These are phyloP conservation scores for Oryzias javanicus DNA, from an alignment of 2,113 vertebrate species.

Conservation along the genomic window DNA sequence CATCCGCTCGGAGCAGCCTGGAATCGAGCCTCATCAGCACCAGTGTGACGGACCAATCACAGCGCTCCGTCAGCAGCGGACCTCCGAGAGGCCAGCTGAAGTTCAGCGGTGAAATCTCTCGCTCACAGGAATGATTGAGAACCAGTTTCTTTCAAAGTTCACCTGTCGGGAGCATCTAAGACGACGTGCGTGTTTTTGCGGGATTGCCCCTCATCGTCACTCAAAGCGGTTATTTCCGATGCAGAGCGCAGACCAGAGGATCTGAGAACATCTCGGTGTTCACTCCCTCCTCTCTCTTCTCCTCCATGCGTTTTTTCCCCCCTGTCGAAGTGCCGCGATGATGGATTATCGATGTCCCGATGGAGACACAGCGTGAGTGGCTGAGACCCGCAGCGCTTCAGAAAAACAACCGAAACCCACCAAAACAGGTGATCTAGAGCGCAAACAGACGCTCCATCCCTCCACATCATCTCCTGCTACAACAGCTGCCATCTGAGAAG, in stretches of 20 bases:
- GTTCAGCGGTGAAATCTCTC: conserved; percentile 38
- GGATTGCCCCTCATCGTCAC: conserved; percentile 3
- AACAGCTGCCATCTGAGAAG: conserved; percentile 60
- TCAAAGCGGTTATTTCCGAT: conserved; percentile 1
- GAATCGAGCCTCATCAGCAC: conserved; percentile 49
- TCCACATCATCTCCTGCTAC: conserved; percentile 49
- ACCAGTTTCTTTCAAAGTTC: conserved; percentile 38
- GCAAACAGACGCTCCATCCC: conserved; percentile 47
- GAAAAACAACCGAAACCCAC: conserved; percentile 1
- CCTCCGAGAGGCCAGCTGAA: conserved; percentile 63
- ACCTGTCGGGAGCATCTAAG: background rate
- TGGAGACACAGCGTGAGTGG: conserved; percentile 26
- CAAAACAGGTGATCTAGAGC: conserved; percentile 41
- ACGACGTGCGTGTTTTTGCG: background rate
- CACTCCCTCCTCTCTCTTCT: conserved; percentile 10
- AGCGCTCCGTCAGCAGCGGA: conserved; percentile 52
- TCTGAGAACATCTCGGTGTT: conserved; percentile 41
- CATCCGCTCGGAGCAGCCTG: conserved; percentile 29
- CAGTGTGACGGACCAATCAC: conserved; percentile 65
- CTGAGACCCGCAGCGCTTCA: conserved; percentile 24
- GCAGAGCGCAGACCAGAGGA: conserved; percentile 21
- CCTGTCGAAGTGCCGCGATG: conserved; percentile 1
- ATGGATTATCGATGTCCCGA: conserved; percentile 46
- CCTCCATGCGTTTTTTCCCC: background rate
- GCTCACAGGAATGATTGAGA: conserved; percentile 29